Evolutionary conservation across 2,113 vertebrate genomes (phyloP).

Genomic region (Eleginops maclovinus): DNA sequence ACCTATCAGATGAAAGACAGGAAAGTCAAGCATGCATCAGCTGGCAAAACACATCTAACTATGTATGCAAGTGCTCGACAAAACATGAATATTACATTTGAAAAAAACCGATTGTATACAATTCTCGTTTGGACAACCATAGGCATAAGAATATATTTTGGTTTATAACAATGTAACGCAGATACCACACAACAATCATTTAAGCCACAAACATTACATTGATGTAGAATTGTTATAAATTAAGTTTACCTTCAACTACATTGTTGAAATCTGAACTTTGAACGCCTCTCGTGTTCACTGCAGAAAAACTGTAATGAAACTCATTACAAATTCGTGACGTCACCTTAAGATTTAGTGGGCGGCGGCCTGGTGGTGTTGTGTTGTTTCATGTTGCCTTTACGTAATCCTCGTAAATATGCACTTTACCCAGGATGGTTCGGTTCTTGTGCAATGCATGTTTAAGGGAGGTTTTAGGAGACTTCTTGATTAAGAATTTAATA

Average conservation of each 20-base stretch:
- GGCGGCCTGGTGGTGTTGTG: neutral
- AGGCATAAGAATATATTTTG: neutral
- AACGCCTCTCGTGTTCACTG: neutral
- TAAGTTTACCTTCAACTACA: neutral
- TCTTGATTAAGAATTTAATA: neutral
- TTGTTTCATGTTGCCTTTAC: conserved; percentile 22
- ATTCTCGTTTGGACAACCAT: neutral
- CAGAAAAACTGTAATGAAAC: neutral
- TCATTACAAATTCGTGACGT: conserved; percentile 36
- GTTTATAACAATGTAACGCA: neutral
- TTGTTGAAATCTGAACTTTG: neutral
- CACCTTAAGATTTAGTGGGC: conserved; percentile 21
- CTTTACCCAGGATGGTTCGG: rapidly evolving
- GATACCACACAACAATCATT: neutral
- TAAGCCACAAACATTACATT: neutral
- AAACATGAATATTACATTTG: neutral
- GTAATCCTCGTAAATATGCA: neutral
- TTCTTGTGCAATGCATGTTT: neutral
- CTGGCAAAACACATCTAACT: neutral
- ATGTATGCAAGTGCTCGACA: neutral
- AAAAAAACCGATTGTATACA: neutral
- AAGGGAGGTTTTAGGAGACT: neutral
- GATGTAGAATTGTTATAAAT: neutral
- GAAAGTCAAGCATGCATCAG: conserved; percentile 8
- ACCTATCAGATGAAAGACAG: neutral